Evolutionary conservation across 2,113 vertebrate genomes (phyloP).

Genomic region (Rhinolophus sinicus): DNA sequence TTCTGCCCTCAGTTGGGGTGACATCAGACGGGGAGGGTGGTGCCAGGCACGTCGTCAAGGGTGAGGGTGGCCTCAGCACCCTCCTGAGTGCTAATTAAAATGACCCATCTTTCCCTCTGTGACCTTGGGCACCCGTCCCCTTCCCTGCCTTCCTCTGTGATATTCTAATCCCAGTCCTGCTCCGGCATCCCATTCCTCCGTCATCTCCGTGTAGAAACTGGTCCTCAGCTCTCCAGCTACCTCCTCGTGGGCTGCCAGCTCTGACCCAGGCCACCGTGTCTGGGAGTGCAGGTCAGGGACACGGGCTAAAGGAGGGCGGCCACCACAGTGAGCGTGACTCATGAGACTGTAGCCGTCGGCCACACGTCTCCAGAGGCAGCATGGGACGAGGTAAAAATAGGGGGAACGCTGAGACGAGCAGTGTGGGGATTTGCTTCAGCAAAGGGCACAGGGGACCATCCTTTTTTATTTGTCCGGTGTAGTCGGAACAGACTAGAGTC

Average conservation of each 20-base stretch:
- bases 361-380: neutral
- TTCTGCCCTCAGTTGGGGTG: neutral
- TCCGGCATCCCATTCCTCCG: neutral
- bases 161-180: neutral
- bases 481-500: neutral
- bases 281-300: neutral
- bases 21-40: neutral
- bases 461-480: neutral
- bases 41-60: neutral
- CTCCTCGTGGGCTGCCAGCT: neutral
- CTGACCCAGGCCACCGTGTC: neutral
- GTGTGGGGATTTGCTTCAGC: neutral
- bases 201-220: neutral
- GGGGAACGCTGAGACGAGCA: neutral
- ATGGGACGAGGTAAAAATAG: neutral
- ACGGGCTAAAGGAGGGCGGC: neutral
- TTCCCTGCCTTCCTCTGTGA: neutral
- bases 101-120: neutral
- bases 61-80: neutral
- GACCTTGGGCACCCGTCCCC: neutral
- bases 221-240: neutral
- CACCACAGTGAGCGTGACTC: neutral
- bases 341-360: neutral
- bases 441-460: neutral
- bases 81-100: neutral